These are phyloP conservation scores for Tychaedon coryphoeus DNA, from an alignment of 2,113 vertebrate genomes.

Conservation along the genomic window DNA sequence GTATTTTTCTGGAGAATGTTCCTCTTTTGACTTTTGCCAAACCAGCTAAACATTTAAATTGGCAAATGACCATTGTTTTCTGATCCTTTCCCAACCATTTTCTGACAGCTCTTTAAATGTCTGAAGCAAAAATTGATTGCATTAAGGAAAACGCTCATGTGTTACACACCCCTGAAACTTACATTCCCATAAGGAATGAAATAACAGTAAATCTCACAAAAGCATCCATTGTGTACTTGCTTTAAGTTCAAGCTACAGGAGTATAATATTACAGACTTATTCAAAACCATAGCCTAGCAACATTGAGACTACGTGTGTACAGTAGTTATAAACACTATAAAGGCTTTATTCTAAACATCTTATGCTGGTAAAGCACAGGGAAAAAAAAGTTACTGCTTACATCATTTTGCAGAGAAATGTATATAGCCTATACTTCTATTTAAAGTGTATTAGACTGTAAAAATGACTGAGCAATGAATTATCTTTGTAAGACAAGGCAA, in stretches of 20 bases:
- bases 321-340: constrained; percentile 47
- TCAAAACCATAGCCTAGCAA: constrained; percentile 35
- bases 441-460: constrained; percentile 1
- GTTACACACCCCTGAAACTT: not conserved
- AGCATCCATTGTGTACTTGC: constrained; percentile 31
- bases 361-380: constrained; percentile 1
- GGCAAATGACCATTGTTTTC: constrained; percentile 48
- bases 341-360: constrained; percentile 50
- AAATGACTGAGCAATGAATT: constrained; percentile 21
- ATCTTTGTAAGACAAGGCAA: constrained; percentile 20
- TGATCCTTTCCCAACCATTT: constrained; percentile 15
- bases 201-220: constrained; percentile 53
- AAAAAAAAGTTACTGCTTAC: constrained; percentile 22
- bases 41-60: constrained; percentile 29
- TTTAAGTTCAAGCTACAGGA: constrained; percentile 26
- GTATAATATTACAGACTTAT: constrained; percentile 38
- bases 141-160: constrained; percentile 17
- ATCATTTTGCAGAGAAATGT: constrained; percentile 20
- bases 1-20: not conserved
- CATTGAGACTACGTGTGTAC: constrained; percentile 25
- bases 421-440: not conserved
- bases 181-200: constrained; percentile 8
- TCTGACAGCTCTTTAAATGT: constrained; percentile 44
- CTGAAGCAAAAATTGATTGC: constrained; percentile 3
- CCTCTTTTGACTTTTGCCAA: constrained; percentile 7